These are phyloP conservation scores for Spinus pinus DNA, from an alignment of 2,797 vertebrate genomes.

Conservation along the genomic window DNA sequence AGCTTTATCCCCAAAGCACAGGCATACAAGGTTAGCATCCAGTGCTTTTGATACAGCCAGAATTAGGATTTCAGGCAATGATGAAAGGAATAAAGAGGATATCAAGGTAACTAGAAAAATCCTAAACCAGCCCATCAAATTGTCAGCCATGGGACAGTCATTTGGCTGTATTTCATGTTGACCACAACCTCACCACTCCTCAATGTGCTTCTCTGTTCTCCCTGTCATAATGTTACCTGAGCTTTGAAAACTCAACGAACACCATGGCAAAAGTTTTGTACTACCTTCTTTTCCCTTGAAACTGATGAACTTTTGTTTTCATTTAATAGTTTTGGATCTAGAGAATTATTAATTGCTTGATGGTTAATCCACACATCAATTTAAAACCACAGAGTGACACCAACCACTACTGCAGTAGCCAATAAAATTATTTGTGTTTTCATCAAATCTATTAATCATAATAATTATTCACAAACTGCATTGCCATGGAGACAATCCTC, in stretches of 20 bases:
- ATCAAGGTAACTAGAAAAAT: not conserved
- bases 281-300: not conserved
- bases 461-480: constrained; percentile 25
- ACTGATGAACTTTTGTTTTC: not conserved
- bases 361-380: not conserved
- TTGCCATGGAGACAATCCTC: constrained; percentile 26
- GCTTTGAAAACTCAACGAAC: not conserved
- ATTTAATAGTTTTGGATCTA: not conserved
- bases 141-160: not conserved
- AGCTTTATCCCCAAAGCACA: not conserved
- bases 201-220: not conserved
- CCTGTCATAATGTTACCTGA: not conserved
- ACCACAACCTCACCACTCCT: not conserved
- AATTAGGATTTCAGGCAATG: not conserved
- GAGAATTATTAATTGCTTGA: not conserved
- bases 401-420: not conserved
- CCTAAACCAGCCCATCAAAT: not conserved
- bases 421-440: not conserved
- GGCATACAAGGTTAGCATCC: not conserved
- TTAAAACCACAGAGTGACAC: not conserved
- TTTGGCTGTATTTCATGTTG: not conserved
- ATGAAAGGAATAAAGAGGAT: not conserved
- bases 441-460: not conserved
- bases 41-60: not conserved
- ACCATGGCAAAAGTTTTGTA: not conserved